phyloP scores from a whole-genome alignment of 2,888 invertebrate species.

The Smittia aterrima region DNA sequence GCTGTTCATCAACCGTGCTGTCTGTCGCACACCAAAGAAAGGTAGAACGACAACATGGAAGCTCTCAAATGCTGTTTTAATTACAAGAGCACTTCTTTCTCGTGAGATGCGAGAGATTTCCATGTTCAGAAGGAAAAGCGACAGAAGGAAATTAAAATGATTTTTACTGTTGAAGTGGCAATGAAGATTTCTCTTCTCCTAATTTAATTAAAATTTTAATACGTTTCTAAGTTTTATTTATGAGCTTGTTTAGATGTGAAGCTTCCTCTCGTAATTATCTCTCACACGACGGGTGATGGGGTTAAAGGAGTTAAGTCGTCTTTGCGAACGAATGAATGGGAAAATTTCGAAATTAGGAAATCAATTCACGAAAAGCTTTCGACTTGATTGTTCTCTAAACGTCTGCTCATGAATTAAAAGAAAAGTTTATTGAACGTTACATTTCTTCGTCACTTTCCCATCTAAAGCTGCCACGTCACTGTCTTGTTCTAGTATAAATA shows the following conservation, averaged over 20 bases:
- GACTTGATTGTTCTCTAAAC: too few species aligned
- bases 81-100: not conserved
- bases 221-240: slow-evolving; percentile 41
- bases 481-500: not conserved
- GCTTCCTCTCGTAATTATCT: not conserved
- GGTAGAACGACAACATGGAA: not conserved
- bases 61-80: slow-evolving; percentile 23
- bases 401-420: too few species aligned
- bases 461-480: slow-evolving; percentile 13
- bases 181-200: slow-evolving; percentile 32
- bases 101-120: not conserved
- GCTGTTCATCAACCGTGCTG: not conserved
- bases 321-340: not conserved
- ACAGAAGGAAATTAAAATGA: slow-evolving; percentile 23
- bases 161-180: slow-evolving; percentile 14
- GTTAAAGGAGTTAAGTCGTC: not conserved
- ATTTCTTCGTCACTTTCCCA: not conserved
- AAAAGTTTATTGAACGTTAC: too few species aligned
- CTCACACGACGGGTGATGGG: not conserved
- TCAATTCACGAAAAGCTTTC: too few species aligned
- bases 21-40: not conserved
- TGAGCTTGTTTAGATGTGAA: slow-evolving; percentile 29
- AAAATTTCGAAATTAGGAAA: not conserved
- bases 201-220: slow-evolving; percentile 42
- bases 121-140: not conserved